Base-by-base conservation (phyloP, 2,888 invertebrate genomes). In the Celastrina argiolus region DNA sequence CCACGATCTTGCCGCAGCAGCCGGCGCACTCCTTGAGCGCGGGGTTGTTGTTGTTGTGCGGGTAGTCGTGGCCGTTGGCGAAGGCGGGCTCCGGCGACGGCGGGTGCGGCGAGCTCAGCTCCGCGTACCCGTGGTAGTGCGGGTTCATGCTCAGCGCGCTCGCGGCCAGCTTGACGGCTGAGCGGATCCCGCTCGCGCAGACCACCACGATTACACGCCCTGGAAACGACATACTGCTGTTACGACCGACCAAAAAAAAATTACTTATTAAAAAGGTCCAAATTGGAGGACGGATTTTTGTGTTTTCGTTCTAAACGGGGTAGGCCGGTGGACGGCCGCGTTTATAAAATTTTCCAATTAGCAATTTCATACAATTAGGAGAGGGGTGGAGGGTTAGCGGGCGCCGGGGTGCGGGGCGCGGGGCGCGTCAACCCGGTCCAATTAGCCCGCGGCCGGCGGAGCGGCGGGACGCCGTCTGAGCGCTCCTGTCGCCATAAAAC, bases 1-100 rank as follows among this genome's bases (percentile, higher is more conserved):
- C 98, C 78, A 96, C 94, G 83, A 98, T 98, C 92, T 97, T 96
- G 85, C 97, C 96, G 76, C 97, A 96, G 89, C 98, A 98, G 75
- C 97, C 97, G 74, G 96, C 97, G 90, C 98, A 98, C 83, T 95
- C 94, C 85, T 96, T 96, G 79, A 95, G 93, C 74, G 91, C 89
- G 0, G 91, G 88, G 80, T 92, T 92, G 81, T 91, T 93, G 85
- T 92, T 93, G 85, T 90, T 93, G 75, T 93, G 93, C 61, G 92
- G 92, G 83, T 93, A 93, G 74, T 93, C 92, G 84, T 93, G 93
- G 69, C 92, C 92, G 77, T 92, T 88, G 90, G 92, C 94, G 87
- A 94, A 94, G 75, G 94, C 93, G 78, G 94, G 94, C 87, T 95
- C 95, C 76, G 95, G 95, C 78, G 94, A 94, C 74, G 94, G 93